These are phyloP conservation scores for Cirrhinus mrigala DNA, from an alignment of 2,797 vertebrate species.

Conservation along the genomic window DNA sequence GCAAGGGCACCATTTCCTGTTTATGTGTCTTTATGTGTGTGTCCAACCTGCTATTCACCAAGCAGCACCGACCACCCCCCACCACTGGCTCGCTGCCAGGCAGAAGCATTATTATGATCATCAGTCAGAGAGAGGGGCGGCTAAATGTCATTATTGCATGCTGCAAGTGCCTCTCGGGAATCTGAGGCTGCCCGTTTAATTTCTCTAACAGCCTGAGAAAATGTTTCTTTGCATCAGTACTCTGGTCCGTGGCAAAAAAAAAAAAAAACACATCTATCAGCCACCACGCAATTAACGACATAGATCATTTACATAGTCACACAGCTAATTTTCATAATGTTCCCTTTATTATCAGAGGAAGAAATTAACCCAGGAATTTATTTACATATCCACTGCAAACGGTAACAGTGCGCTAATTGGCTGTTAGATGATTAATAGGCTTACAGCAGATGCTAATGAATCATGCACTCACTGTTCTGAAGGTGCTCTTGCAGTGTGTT, in stretches of 20 bases:
- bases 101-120: constrained; percentile 75
- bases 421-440: constrained; percentile 99
- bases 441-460: constrained; percentile 98
- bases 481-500: constrained; percentile 93
- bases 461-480: constrained; percentile 91
- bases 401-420: constrained; percentile 99
- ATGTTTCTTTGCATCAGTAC: constrained; percentile 79
- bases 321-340: constrained; percentile 99
- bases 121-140: constrained; percentile 77
- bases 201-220: constrained; percentile 82
- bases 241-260: constrained; percentile 51
- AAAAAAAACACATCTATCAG: constrained; percentile 53
- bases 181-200: constrained; percentile 78
- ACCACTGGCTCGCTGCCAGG: constrained; percentile 76
- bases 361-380: constrained; percentile 99
- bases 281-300: constrained; percentile 92
- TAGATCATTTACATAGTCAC: constrained; percentile 98
- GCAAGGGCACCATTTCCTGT: constrained; percentile 42
- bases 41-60: constrained; percentile 65
- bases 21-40: constrained; percentile 50
- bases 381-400: constrained; percentile 98
- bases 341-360: constrained; percentile 99
- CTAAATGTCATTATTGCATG: constrained; percentile 81
- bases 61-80: constrained; percentile 69
- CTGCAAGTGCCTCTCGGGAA: constrained; percentile 76